phyloP scores from a whole-genome alignment of 2,888 invertebrate genomes.

The Tethea ocularis region DNA sequence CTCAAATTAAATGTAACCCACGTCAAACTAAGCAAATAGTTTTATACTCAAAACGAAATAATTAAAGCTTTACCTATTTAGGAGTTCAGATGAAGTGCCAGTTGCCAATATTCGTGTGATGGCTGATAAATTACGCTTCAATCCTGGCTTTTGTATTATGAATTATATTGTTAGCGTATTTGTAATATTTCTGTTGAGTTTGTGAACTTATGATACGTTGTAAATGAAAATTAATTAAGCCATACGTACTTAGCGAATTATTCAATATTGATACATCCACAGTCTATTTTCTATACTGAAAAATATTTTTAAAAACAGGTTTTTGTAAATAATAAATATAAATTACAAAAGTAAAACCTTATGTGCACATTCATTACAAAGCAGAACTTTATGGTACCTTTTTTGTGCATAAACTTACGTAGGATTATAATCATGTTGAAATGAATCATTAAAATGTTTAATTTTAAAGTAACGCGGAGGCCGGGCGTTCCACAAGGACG shows the following conservation, averaged over 20 bases:
- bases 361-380: not conserved
- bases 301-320: not conserved
- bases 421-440: slow-evolving; percentile 30
- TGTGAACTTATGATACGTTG: not conserved
- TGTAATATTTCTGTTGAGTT: not conserved
- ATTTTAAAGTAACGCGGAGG: slow-evolving; percentile 72
- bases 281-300: too few relatives aligned
- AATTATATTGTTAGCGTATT: not conserved
- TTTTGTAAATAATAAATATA: not conserved
- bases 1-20: slow-evolving; percentile 80
- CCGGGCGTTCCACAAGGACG: slow-evolving; percentile 70
- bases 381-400: not conserved
- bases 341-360: not conserved
- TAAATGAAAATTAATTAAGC: not conserved
- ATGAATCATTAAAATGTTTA: slow-evolving; percentile 65
- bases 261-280: not conserved
- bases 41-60: slow-evolving; percentile 73
- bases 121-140: slow-evolving; percentile 14
- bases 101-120: slow-evolving; percentile 38
- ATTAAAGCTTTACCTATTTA: slow-evolving; percentile 52
- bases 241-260: not conserved
- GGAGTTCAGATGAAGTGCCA: slow-evolving; percentile 38
- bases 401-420: too few relatives aligned
- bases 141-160: slow-evolving; percentile 10
- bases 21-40: slow-evolving; percentile 79